phyloP scores from a whole-genome alignment of 1,140 invertebrate species.

The Brachionus asplanchnoidis region DNA sequence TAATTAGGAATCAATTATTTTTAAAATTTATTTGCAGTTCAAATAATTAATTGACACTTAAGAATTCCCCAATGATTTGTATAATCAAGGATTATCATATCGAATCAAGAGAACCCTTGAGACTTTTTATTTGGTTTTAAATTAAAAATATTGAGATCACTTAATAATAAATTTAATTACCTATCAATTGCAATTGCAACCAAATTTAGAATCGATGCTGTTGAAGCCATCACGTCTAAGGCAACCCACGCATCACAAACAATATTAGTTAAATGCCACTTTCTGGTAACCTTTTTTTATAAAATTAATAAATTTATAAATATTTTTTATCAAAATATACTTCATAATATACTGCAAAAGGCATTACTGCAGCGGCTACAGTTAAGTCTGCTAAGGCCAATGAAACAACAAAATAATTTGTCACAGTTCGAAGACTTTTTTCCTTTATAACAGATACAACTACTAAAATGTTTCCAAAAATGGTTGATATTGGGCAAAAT shows the following conservation, averaged over 20 bases:
- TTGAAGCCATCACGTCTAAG: conserved; percentile 95
- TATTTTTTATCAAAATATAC: conserved; percentile 63
- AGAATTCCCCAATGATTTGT: no score
- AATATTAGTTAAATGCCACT: conserved; percentile 77
- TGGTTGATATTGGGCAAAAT: conserved; percentile 82
- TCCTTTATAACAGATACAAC: conserved; percentile 86
- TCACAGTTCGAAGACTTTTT: conserved; percentile 76
- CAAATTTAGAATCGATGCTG: conserved; percentile 95
- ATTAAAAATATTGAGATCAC: no score
- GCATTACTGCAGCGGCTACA: conserved; percentile 93
- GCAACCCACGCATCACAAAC: conserved; percentile 98
- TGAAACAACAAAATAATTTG: conserved; percentile 97
- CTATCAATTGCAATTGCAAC: conserved; percentile 97
- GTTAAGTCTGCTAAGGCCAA: conserved; percentile 92
- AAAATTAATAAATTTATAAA: background rate
- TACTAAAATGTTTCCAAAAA: conserved; percentile 93
- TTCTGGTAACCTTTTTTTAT: conserved; percentile 28
- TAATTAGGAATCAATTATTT: no score
- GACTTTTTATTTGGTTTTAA: no score
- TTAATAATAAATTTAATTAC: conserved; percentile 61
- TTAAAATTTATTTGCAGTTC: no score
- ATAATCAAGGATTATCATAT: no score
- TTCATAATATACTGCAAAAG: conserved; percentile 92
- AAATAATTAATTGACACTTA: no score
- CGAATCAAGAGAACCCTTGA: no score